Evolutionary conservation across 2,888 invertebrate genomes (phyloP).

Genomic region (Melanotus villosus): DNA sequence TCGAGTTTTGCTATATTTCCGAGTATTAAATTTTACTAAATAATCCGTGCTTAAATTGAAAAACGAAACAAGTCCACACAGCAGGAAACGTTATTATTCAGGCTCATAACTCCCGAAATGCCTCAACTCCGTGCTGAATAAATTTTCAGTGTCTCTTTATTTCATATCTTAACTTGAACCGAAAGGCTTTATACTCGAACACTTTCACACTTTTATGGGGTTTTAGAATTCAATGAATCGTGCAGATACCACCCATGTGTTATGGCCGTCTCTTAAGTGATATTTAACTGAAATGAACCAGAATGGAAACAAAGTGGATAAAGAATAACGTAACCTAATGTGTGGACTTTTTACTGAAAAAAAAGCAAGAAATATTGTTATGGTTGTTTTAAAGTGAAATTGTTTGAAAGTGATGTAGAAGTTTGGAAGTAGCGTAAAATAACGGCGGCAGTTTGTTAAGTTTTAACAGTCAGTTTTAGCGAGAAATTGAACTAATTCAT

Average conservation of each 20-base stretch:
- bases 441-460: too few relatives aligned
- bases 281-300: not conserved
- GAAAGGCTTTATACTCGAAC: not conserved
- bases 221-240: not conserved
- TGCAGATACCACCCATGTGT: not conserved
- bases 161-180: slow-evolving; percentile 1
- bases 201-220: not conserved
- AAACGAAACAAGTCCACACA: slow-evolving; percentile 21
- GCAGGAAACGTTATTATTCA: slow-evolving; percentile 27
- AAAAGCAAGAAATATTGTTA: too few relatives aligned
- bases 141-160: slow-evolving; percentile 24
- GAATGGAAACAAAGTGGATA: not conserved
- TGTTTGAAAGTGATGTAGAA: too few relatives aligned
- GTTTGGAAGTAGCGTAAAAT: too few relatives aligned
- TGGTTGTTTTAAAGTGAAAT: too few relatives aligned
- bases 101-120: slow-evolving; percentile 23
- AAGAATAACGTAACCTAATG: too few relatives aligned
- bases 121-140: slow-evolving; percentile 20
- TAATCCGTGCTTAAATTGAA: slow-evolving; percentile 24
- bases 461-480: too few relatives aligned
- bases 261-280: not conserved
- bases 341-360: too few relatives aligned
- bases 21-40: slow-evolving; percentile 21
- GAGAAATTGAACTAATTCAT: too few relatives aligned
- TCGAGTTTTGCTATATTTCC: slow-evolving; percentile 4